phyloP scores from a whole-genome alignment of 2,888 invertebrate genomes.

The Linnaemya vulpina region DNA sequence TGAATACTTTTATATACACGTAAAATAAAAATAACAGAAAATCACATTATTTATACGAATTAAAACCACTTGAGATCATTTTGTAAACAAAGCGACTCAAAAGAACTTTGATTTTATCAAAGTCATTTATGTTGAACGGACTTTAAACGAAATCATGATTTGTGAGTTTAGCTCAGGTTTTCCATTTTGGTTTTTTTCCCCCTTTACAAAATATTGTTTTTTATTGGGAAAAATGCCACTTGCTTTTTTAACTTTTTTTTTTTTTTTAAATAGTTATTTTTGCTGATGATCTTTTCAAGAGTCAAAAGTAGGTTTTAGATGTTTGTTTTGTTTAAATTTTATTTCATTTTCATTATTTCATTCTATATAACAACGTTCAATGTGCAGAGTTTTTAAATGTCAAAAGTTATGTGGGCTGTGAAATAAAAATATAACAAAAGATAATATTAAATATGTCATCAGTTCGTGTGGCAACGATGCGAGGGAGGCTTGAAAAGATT shows the following conservation, averaged over 20 bases:
- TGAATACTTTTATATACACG: not conserved
- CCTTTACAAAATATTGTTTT: constrained; percentile 6
- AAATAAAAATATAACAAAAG: not conserved
- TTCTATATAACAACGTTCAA: not conserved
- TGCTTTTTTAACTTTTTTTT: constrained; percentile 9
- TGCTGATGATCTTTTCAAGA: constrained; percentile 32
- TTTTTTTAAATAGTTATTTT: constrained; percentile 24
- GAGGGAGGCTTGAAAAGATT: not conserved
- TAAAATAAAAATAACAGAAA: constrained; percentile 17
- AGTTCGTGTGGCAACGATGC: not conserved
- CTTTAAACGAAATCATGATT: constrained; percentile 60
- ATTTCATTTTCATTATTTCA: constrained; percentile 8
- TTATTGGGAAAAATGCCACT: constrained; percentile 34
- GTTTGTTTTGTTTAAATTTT: constrained; percentile 19
- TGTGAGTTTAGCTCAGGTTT: constrained; percentile 28
- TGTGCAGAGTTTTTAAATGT: not conserved
- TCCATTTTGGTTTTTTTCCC: not conserved
- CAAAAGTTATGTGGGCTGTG: constrained; percentile 2
- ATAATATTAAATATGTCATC: constrained; percentile 5
- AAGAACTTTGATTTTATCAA: constrained; percentile 39
- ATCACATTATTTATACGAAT: constrained; percentile 30
- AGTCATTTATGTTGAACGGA: constrained; percentile 42
- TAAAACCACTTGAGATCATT: constrained; percentile 56
- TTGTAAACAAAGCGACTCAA: constrained; percentile 1
- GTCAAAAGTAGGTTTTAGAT: constrained; percentile 28